These are phyloP conservation scores for Perca schrenkii DNA, from an alignment of 2,113 vertebrate species.

Conservation along the genomic window DNA sequence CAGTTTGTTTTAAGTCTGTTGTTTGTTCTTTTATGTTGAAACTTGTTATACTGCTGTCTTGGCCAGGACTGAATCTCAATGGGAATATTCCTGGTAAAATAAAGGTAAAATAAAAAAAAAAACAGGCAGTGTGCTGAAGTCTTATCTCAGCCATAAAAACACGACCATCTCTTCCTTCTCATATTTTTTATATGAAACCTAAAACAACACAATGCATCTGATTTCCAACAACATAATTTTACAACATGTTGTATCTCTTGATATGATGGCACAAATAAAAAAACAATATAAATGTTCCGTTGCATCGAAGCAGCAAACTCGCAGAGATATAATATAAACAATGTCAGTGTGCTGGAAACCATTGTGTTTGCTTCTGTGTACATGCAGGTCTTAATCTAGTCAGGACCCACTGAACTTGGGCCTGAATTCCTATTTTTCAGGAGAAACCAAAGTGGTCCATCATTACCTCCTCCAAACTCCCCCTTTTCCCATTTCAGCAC, in stretches of 20 bases:
- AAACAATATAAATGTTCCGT: not conserved
- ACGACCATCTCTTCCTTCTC: conserved; percentile 1
- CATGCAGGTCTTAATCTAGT: conserved; percentile 36
- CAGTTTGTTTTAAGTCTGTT: too few relatives aligned
- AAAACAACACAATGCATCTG: conserved; percentile 21
- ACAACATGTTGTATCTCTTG: not conserved
- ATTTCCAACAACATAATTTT: conserved; percentile 20
- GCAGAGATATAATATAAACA: conserved; percentile 16
- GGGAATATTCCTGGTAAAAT: too few relatives aligned
- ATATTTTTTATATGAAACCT: not conserved
- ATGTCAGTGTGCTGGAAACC: conserved; percentile 19
- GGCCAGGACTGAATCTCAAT: too few relatives aligned
- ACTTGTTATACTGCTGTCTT: too few relatives aligned
- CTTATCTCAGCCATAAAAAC: conserved; percentile 31
- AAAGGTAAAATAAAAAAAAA: too few relatives aligned
- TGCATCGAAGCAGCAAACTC: conserved; percentile 2
- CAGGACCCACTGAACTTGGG: conserved; percentile 52
- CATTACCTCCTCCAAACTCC: conserved; percentile 79
- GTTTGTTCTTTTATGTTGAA: too few relatives aligned
- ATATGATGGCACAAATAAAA: not conserved
- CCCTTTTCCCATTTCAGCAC: conserved; percentile 82
- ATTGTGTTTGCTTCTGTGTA: conserved; percentile 23
- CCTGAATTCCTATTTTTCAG: conserved; percentile 73
- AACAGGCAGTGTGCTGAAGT: conserved; percentile 58
- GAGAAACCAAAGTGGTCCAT: conserved; percentile 83